Base-by-base conservation (phyloP, 2,113 vertebrate species). In the Mormoops blainvillei region DNA sequence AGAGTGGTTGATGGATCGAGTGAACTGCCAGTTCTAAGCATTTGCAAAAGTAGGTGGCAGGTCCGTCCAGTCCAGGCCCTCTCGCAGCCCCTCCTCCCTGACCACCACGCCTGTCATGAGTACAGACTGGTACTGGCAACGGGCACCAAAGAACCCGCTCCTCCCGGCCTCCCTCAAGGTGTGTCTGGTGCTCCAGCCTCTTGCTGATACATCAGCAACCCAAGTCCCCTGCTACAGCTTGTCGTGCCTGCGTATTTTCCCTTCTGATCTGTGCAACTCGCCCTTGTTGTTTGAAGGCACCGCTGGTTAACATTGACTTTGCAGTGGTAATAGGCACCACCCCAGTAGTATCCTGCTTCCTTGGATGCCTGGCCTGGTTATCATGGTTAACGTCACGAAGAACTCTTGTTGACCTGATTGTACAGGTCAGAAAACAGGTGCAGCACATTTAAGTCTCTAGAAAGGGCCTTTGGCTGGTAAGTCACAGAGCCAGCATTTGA, bases 251-350 rank as follows among this genome's bases (percentile, higher is more conserved):
- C 26, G 0, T 54, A 5, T 88, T 89, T 89, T 36, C 52, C 65
- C 9, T 38, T 78, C 58, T 38, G 18, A 70, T 61, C 67, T 96
- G 7, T 80, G 18, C 22, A 58, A 24, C n/a, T 89, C 84, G 28
- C 31, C 28, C 36, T 77, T 73, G 94, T 68, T 82, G n/a, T 78
- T 67, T 74, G 52, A 88, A 43, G 56, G 13, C 13, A 54, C 28
- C 24, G 7, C 19, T 85, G 85, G 54, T 87, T 92, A 81, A 22
- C 31, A 16, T 56, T 81, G 87, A 65, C 45, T 97, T 86, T 52
- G 16, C 61, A 58, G n/a, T 16, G 43, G 45, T n/a, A 92, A 56
- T 31, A 94, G 50, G 33, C n/a, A 67, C 5, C 9, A 38, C 31
- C 74, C 11, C 19, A 82, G 1, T 54, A 28, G n/a, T 41, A 20